These are phyloP conservation scores for Trissoscelio sp. DNA, from an alignment of 2,888 invertebrate genomes.

Conservation along the genomic window DNA sequence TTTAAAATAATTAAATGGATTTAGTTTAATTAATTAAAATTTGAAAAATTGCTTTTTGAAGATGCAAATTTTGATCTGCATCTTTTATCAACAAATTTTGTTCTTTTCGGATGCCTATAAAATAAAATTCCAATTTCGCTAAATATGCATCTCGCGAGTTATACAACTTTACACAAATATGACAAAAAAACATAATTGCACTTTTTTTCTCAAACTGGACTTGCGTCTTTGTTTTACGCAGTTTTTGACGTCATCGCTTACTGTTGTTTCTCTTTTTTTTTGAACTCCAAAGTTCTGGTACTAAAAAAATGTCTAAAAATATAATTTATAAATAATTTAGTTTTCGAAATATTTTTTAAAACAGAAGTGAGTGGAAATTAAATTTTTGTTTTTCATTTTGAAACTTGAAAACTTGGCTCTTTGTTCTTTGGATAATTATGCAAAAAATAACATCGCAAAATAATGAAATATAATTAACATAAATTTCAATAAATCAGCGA, in stretches of 20 bases:
- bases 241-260: conserved; percentile 37
- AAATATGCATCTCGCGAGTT: conserved; percentile 26
- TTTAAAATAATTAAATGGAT: no score
- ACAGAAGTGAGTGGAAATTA: no score
- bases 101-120: conserved; percentile 1
- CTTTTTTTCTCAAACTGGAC: conserved; percentile 39
- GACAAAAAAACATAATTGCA: conserved; percentile 50
- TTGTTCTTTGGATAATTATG: no score
- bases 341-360: no score
- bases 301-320: background rate
- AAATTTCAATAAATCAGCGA: no score
- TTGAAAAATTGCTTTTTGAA: background rate
- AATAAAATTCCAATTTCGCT: conserved; percentile 7
- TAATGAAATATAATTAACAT: no score
- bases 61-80: background rate
- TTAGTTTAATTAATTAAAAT: no score
- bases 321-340: no score
- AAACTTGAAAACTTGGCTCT: no score
- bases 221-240: conserved; percentile 40
- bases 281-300: background rate
- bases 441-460: no score
- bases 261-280: conserved; percentile 19
- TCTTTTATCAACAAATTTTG: background rate
- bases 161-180: conserved; percentile 43
- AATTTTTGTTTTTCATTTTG: no score